Base-by-base conservation (phyloP, 2,113 vertebrate species). In the Lophius piscatorius region DNA sequence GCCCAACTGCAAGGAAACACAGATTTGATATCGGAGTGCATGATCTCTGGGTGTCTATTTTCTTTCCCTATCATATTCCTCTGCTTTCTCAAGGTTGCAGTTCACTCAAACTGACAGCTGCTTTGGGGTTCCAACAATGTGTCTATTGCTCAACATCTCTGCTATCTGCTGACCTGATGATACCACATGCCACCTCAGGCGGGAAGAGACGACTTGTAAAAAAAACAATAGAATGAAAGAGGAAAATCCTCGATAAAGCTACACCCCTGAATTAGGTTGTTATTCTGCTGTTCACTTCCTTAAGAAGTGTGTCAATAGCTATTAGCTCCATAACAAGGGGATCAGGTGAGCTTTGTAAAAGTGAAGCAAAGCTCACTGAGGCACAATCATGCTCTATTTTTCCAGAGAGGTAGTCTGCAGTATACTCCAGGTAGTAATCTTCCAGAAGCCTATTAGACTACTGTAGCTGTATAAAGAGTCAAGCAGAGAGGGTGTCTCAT, bases 401-500 rank as follows among this genome's bases (percentile, higher is more conserved):
- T 87, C 79, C 85, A 77, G 68, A 69, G 78, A 74, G 66, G 68
- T 76, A 73, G 73, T 69, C 61, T 67, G 75, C 18, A 70, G 70
- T 70, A 74, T 76, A 70, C 70, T 73, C 56, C 46, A 61, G 78
- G 63, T 55, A 79, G 70, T 58, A 72, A 63, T 84, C 83, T 76
- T 68, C 80, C 76, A 49, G 61, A 80, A 63, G 71, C 83, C 87
- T 73, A 87, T 90, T 88, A 91, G 78, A 82, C 80, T 52, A 69
- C 78, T 85, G 87, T 70, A 73, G 81, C 82, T 70, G 85, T 79
- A 84, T 73, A 75, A 80, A 79, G 90, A 87, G 88, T 79, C 73
- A 83, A 80, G 83, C 82, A 64, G 78, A 74, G 86, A 83, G 82
- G 70, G 85, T 78, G 82, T 86, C 88, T 90, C 86, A 89, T 88